Evolutionary conservation across 30 jellyfish, hydroid and myxozoan species (phyloP), one percentile per base, ranked within the genome.

Genomic region (Pseudorhiza aurosa): DNA sequence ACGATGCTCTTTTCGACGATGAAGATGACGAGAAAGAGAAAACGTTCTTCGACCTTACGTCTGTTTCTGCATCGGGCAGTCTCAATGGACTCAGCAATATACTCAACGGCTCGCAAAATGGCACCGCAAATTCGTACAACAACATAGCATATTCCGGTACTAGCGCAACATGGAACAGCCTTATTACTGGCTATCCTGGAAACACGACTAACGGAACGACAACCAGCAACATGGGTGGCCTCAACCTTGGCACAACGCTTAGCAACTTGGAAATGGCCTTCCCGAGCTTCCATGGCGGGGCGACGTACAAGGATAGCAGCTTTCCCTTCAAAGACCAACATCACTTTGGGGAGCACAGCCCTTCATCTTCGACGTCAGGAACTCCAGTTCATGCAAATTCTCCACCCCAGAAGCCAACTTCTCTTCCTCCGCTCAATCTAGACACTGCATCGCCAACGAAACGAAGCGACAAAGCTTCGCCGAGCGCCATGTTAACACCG

Each of bases 401-500:
- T 4, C 92, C 97, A 29, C 18, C 89, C 12, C 88, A 84, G 19
- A 94, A 87, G 75, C 91, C 95, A 24, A 71, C 89, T 18, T 72
- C 91, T 0, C 88, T 94, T 8, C 96, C 99, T 18, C 91, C 99
- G 43, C 71, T 94, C 45, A 81, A 70, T 12, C 95, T 94, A 55
- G 93, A 90, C 28, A 85, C 72, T 64, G 58, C 70, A 10, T 77
- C 97, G 35, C 93, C 97, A 30, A 18, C 88, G 31, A 73, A 88
- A 60, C 87, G 84, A 36, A 87, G 96, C 88, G 97, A 94, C 55
- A 87, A 94, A 47, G 83, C 96, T 5, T 94, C 99, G 27, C 99
- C 99, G 19, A 71, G 85, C 70, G 82, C 97, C 72, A 95, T 94
- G 85, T 77, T 94, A 60, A 78, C 99, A 47, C 99, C 99, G 21